Percentiles rank a stretch among this genome's conserved stretches.
These are phyloP conservation scores for Austrofundulus limnaeus DNA, from an alignment of 2,113 vertebrate species.

Conservation along the genomic window DNA sequence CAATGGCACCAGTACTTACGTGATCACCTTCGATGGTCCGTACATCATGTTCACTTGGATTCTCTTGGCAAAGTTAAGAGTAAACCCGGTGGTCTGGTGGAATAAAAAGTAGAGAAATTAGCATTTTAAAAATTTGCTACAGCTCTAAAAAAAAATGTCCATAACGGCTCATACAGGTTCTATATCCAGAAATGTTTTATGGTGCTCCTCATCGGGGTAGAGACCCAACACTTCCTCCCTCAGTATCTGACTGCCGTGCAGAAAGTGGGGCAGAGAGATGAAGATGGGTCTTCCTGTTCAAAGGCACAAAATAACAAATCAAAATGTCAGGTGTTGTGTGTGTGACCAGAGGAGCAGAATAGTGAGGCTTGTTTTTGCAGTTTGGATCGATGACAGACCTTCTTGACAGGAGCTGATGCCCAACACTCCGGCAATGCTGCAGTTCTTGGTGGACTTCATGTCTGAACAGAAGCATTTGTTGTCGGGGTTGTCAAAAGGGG, in stretches of 20 bases:
- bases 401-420: conserved; percentile 84
- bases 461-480: conserved; percentile 89
- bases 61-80: conserved; percentile 89
- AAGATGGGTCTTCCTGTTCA: conserved; percentile 81
- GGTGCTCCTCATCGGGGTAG: conserved; percentile 78
- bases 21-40: conserved; percentile 76
- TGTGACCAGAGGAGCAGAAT: neutral
- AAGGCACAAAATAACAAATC: neutral
- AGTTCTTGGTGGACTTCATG: conserved; percentile 72
- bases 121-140: neutral
- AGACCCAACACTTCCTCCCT: conserved; percentile 76
- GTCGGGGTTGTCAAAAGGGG: conserved; percentile 80
- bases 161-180: conserved; percentile 86
- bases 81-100: conserved; percentile 89
- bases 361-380: neutral
- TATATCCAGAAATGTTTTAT: conserved; percentile 87
- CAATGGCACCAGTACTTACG: conserved; percentile 74
- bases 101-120: conserved; percentile 10
- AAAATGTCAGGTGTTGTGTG: neutral
- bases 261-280: conserved; percentile 93
- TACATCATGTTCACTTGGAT: conserved; percentile 92
- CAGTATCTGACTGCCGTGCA: conserved; percentile 81
- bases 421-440: conserved; percentile 83
- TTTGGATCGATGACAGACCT: conserved; percentile 64
- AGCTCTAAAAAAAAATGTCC: neutral